Conservation (phyloP, 2,113 vertebrate species). For the Columba livia region DNA sequence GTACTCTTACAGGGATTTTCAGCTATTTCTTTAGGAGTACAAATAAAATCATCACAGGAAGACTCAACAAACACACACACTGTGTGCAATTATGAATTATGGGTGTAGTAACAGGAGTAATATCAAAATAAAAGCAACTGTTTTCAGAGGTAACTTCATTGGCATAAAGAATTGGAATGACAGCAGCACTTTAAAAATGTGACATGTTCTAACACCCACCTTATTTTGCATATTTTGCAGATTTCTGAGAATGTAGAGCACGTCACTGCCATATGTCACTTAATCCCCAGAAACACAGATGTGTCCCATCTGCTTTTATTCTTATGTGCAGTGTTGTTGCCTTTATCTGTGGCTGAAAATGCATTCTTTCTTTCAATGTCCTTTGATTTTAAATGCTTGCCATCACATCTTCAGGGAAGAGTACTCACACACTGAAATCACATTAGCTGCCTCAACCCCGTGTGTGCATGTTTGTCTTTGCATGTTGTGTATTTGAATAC, state of each 20-base stretch:
- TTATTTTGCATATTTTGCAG: conserved; percentile 22
- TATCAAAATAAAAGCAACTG: not conserved
- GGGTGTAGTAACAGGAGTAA: not conserved
- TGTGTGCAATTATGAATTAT: not conserved
- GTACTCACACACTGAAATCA: not conserved
- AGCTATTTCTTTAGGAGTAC: not conserved
- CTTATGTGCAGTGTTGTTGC: not conserved
- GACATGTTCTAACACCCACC: not conserved
- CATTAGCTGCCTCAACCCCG: not conserved
- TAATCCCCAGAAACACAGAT: conserved; percentile 13
- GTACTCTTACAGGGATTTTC: not conserved
- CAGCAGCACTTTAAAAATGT: not conserved
- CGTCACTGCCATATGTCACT: not conserved
- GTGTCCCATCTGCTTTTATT: conserved; percentile 19
- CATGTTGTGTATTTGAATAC: not conserved
- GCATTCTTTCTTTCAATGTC: not conserved
- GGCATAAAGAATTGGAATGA: not conserved
- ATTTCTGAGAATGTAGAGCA: conserved; percentile 17
- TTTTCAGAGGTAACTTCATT: not conserved
- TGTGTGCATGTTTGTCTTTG: not conserved
- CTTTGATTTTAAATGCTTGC: not conserved
- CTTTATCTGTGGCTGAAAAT: not conserved
- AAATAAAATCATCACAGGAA: not conserved
- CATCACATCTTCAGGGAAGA: not conserved
- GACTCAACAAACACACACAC: not conserved